Evolutionary conservation across 2,797 vertebrate species (phyloP), one percentile per base, ranked within the genome.

Genomic region (Margarornis squamiger): DNA sequence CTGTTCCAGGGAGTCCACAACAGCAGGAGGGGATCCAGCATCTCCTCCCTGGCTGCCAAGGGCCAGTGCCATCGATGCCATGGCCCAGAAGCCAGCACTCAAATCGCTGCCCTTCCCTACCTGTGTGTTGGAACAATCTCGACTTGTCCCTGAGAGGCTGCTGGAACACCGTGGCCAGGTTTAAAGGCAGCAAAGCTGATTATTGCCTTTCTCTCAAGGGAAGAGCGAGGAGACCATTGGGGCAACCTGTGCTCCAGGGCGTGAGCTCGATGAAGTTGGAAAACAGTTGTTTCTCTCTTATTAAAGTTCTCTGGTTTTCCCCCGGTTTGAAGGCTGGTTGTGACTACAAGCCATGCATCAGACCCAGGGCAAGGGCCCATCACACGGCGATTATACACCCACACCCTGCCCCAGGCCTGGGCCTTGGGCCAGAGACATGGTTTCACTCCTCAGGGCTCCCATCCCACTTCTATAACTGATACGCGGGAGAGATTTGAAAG

Each of bases 181-280:
- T 93, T 93, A 85, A 68, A 87, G 67, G 32, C 71, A 91, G 77
- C 39, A 85, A 85, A 76, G 67, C 59, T 91, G 67, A 73, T 82
- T 67, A 70, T 71, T 89, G 63, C 74, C 58, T 89, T 96, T 92
- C 45, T 77, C 23, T 76, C 29, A 34, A 79, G 51, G 0, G 2
- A 85, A 71, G 41, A 29, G 59, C 71, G 78, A 85, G 59, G 51
- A 87, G 26, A 36, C 51, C 39, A n/a, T 59, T 3, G 1, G 36
- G 77, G 38, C n/a, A 91, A 57, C 59, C 19, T 43, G 14, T 46
- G 30, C 68, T 54, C 26, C 24, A 48, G 30, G 52, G 18, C 2
- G 2, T n/a, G 34, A 58, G 57, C 61, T 57, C 26, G 6, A 38
- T 67, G 43, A 92, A 68, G 27, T 7, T 85, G 49, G 34, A 76